Base-by-base conservation (phyloP, 2,113 vertebrate species). In the Hippolais icterina region DNA sequence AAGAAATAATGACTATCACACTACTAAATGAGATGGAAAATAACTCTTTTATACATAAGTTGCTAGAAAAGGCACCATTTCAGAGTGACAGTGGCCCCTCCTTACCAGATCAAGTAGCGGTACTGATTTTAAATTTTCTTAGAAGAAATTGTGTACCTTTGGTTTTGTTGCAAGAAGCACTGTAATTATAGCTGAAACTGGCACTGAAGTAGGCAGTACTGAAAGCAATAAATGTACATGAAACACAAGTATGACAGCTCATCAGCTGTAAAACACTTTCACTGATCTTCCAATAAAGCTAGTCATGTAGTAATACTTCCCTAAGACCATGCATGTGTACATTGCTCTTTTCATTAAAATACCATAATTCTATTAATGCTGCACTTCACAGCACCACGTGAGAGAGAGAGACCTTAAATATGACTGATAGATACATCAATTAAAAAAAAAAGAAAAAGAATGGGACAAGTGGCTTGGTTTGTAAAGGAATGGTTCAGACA, bases 81-180 rank as follows among this genome's bases (percentile, higher is more conserved):
- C n/a, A 83, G 42, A 61, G 22, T 39, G 37, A 63, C n/a, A 53
- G 31, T 57, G 66, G 14, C 28, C n/a, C 17, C 11, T 75, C n/a
- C 57, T 89, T 82, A 83, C 54, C 74, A 87, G 37, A 95, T 70
- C 70, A 90, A 69, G 21, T 8, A 89, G 56, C 31, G 74, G 41
- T 19, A 83, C 22, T 71, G 77, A 86, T 85, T 87, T 83, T 33
- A 54, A 37, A 17, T 87, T 84, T 87, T 86, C 66, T 86, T 66
- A 77, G 74, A 93, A 90, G 33, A 93, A 93, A 93, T 90, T 23
- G 20, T 59, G 65, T 90, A 83, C 44, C 47, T 77, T 80, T 90
- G 54, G 42, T 47, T 65, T 50, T 61, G 28, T 28, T 94, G 50
- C 50, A 94, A 66, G 87, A 90, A 65, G 2, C 63, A 69, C 19